These are phyloP conservation scores for Poeciliopsis turneri DNA, from an alignment of 2,797 vertebrate genomes.

Conservation along the genomic window DNA sequence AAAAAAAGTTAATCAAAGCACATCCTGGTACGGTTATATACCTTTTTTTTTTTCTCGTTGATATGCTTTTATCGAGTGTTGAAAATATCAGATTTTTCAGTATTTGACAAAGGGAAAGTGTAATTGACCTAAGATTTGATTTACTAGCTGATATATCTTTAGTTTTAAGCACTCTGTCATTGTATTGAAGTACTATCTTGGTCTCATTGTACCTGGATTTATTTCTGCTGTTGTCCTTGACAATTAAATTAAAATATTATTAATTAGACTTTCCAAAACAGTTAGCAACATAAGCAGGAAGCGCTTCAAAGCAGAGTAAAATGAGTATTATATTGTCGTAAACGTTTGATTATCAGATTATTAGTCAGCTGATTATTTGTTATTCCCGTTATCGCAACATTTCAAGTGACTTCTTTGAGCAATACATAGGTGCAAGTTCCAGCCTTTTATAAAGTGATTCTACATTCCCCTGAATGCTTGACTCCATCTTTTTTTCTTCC, in stretches of 20 bases:
- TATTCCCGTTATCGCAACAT: not conserved
- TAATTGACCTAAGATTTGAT: too few species aligned
- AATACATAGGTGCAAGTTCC: not conserved
- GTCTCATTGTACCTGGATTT: not conserved
- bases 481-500: slow-evolving; percentile 18
- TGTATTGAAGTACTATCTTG: not conserved
- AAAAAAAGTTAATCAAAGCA: not conserved
- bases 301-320: not conserved
- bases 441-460: slow-evolving; percentile 21
- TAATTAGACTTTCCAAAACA: not conserved
- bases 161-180: not conserved
- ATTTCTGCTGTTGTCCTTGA: not conserved
- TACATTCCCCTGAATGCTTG: slow-evolving; percentile 20
- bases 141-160: not conserved
- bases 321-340: not conserved
- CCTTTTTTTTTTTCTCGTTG: too few species aligned
- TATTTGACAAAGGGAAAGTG: not conserved
- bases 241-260: not conserved
- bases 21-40: not conserved
- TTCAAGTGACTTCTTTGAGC: not conserved
- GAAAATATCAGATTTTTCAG: not conserved
- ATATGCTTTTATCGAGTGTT: not conserved
- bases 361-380: too few species aligned
- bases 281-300: not conserved
- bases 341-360: not conserved